Evolutionary conservation across 2,888 invertebrate genomes (phyloP), one percentile per base, ranked within the genome.

Genomic region (Aricia artaxerxes): DNA sequence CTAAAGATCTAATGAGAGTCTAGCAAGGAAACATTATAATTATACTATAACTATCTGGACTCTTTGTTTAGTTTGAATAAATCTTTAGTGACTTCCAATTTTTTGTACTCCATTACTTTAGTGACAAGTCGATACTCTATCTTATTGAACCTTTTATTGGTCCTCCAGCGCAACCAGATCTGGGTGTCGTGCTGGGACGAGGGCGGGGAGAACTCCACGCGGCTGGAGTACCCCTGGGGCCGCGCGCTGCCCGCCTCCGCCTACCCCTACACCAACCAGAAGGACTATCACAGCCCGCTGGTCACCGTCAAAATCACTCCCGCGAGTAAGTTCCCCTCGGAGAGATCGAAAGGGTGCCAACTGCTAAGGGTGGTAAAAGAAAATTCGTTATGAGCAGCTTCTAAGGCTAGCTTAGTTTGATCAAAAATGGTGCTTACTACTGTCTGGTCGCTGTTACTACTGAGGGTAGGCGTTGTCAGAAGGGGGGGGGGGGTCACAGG

Each of bases 121-220:
- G 35, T 38, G 35, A 3, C 35, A 38, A 38, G 35, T 38, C 35
- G 1, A 38, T 38, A 38, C 35, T 38, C 35, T 3, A 38, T 1
- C 35, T 38, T 38, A 38, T 38, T 38, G 3, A 38, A 38, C 16
- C 40, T 73, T 1, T 4, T 38, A 24, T 76, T 0, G n/a, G 78
- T 2, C 77, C 85, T 83, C 4, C 84, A 96, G 95, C 92, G 92
- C 57, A 89, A 96, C 80, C 95, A 96, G 89, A 94, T 98, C 13
- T 98, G 98, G 96, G 92, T 99, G 73, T 96, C 96, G 3, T 99
- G 99, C 88, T 91, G 95, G 82, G 98, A 98, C 75, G 93, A 96
- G n/a, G 97, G 91, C 88, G 81, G 96, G 95, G 81, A 96, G 95
- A 84, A 92, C 86, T 82, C 83, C 0, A 87, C 87, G 0, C 82